Evolutionary conservation across 2,888 invertebrate genomes (phyloP).

Genomic region (Torymus aiolomorphi): DNA sequence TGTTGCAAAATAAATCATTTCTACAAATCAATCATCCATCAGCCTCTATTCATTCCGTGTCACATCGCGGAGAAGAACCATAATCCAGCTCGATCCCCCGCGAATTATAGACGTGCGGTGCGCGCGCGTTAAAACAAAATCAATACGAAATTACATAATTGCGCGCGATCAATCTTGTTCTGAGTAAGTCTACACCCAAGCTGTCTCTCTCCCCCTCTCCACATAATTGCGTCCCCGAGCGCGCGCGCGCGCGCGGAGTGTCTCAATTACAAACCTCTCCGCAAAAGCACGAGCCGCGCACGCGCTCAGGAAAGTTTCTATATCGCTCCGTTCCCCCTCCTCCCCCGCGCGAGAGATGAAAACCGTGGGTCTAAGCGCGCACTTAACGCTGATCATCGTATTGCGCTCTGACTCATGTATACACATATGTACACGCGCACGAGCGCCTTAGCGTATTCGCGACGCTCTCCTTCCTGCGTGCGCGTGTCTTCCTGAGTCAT

Average conservation of each 20-base stretch:
- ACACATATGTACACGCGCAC: too few relatives aligned
- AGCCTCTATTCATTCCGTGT: too few relatives aligned
- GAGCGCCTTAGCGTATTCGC: neutral
- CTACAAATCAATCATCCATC: too few relatives aligned
- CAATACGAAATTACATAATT: constrained; percentile 31
- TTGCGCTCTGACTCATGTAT: constrained; percentile 33
- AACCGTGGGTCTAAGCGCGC: constrained; percentile 3
- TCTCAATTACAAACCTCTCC: too few relatives aligned
- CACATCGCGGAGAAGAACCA: too few relatives aligned
- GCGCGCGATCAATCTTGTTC: constrained; percentile 22
- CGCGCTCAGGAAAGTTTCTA: too few relatives aligned
- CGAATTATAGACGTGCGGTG: too few relatives aligned
- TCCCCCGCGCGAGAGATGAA: neutral
- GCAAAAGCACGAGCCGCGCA: neutral
- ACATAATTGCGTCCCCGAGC: neutral
- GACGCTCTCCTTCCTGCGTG: constrained; percentile 13
- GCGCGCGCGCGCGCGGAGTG: too few relatives aligned
- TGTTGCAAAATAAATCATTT: too few relatives aligned
- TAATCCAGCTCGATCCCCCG: too few relatives aligned
- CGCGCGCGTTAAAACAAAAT: neutral
- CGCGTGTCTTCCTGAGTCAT: constrained; percentile 2
- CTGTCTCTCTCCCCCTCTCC: too few relatives aligned
- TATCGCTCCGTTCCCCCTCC: neutral
- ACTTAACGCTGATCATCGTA: constrained; percentile 18
- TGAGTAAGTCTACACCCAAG: constrained; percentile 1